Base-by-base conservation (phyloP, 2,888 invertebrate species). In the Nomada flava region DNA sequence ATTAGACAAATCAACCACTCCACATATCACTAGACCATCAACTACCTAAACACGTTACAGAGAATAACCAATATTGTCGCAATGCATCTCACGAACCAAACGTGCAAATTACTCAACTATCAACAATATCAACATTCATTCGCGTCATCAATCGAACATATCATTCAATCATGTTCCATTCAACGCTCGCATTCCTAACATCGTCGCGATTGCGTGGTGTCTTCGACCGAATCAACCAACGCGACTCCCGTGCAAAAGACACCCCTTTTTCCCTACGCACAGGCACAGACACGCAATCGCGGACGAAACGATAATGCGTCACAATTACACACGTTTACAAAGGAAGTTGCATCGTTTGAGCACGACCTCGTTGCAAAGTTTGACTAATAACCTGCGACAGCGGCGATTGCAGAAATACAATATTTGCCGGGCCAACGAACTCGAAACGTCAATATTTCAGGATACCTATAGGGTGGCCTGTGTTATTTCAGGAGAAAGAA, bases 351-450 rank as follows among this genome's bases (percentile, higher is more conserved):
- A 53, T 65, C 59, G 20, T 26, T 20, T 10, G 47, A 15, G 15
- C 57, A 42, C 23, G 52, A 9, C 29, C 59, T 18, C n/a, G 76
- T 42, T 47, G 53, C 50, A 29, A 55, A 71, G 52, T 55, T 67
- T 23, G 60, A 62, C 71, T 52, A 71, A 79, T 79, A 60, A 71
- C 42, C 60, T 50, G 50, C 26, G 71, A 65, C 71, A 71, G 67
- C 60, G 67, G 20, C 36, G 15, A 55, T 11, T 42, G 7, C 36
- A 44, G 65, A 44, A 77, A 63, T 77, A 68, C 62, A 63, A 68
- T 72, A 77, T 77, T 80, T 72, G 55, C 62, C 72, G 55, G 62
- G 67, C 55, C 73, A 74, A 81, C 73, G 79, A 79, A 79, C 82
- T 60, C 74, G 70, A 74, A 82, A 79, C 63, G 74, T 71, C 79